Percentiles rank a stretch among this genome's conserved stretches.
Evolutionary conservation across 2,113 vertebrate species (phyloP).

Genomic region (Myiozetetes cayanensis): DNA sequence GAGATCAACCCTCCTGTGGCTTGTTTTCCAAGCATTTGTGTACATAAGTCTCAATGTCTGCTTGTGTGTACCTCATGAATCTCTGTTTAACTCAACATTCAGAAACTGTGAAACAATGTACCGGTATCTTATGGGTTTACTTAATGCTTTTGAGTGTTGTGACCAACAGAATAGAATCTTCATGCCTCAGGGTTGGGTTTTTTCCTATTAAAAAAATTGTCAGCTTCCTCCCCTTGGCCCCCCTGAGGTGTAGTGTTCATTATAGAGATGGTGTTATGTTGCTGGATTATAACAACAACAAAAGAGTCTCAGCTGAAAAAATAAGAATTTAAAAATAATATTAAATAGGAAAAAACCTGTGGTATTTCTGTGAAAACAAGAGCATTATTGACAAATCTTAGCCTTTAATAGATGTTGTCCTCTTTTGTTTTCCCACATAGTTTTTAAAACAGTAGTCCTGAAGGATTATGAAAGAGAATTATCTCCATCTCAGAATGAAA

Average conservation of each 20-base stretch:
- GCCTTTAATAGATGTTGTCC: neutral
- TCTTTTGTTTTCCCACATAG: neutral
- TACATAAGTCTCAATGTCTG: neutral
- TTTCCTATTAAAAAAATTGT: neutral
- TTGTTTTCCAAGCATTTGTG: neutral
- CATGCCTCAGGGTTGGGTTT: neutral
- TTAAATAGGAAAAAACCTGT: neutral
- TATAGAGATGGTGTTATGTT: neutral
- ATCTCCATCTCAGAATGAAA: neutral
- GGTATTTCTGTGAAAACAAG: neutral
- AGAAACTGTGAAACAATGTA: slow-evolving; percentile 12
- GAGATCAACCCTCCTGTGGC: neutral
- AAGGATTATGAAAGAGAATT: neutral
- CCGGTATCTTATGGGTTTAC: neutral
- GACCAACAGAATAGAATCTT: neutral
- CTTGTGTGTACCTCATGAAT: neutral
- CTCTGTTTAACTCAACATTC: neutral
- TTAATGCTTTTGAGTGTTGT: neutral
- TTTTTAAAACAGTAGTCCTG: neutral
- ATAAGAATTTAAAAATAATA: neutral
- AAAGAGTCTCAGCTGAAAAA: neutral
- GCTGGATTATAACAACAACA: neutral
- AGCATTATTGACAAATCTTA: neutral
- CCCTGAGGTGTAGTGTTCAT: neutral
- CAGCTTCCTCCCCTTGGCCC: neutral